phyloP scores from a whole-genome alignment of 1,140 invertebrate species.

The Scaptomyza hsui region DNA sequence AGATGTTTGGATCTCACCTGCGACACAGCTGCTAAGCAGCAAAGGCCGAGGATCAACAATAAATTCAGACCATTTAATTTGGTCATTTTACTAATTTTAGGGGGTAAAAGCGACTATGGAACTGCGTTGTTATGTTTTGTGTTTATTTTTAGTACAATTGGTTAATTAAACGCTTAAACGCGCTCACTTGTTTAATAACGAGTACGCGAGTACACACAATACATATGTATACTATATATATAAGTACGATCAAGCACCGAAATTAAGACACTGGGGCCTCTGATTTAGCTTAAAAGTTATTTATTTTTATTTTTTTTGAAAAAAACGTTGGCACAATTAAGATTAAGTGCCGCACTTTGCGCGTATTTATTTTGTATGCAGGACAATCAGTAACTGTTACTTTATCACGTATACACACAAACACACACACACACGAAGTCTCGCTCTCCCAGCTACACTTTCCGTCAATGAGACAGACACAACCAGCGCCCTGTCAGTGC shows the following conservation, averaged over 20 bases:
- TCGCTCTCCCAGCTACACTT: conserved; percentile 30
- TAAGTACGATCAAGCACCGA: conserved; percentile 21
- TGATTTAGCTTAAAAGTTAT: neutral
- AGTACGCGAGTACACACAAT: neutral
- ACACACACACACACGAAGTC: neutral
- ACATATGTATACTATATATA: neutral
- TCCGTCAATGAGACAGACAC: conserved; percentile 57
- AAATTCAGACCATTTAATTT: conserved; percentile 21
- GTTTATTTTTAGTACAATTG: conserved; percentile 2
- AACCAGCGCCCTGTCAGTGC: conserved; percentile 69
- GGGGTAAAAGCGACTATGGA: conserved; percentile 10
- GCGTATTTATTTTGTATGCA: conserved; percentile 2
- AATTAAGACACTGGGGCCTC: conserved; percentile 21
- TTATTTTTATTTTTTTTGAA: conserved; percentile 1
- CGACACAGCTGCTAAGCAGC: conserved; percentile 28
- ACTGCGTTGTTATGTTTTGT: conserved; percentile 14
- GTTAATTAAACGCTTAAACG: conserved; percentile 12
- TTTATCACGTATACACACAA: neutral
- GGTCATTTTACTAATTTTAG: conserved; percentile 22
- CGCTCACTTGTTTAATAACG: conserved; percentile 12
- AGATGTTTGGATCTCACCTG: conserved; percentile 35
- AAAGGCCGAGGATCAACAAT: conserved; percentile 24
- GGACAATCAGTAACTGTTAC: neutral
- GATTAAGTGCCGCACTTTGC: conserved; percentile 3
- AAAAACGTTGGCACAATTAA: too few species aligned